Conservation (phyloP, 2,113 vertebrate genomes). For the Argyrosomus japonicus region DNA sequence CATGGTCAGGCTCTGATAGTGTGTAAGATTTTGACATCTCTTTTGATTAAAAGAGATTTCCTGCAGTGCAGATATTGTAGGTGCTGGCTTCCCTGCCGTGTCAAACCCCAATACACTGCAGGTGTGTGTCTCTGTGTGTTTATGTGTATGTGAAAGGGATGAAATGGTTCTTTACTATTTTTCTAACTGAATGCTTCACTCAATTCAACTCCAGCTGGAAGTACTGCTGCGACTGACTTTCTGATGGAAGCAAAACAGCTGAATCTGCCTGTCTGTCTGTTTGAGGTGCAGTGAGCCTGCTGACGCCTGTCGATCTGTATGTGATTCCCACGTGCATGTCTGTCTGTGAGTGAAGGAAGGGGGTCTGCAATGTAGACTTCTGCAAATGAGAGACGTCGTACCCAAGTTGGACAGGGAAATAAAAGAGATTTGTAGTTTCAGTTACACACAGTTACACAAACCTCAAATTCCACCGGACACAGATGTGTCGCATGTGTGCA, state of each 20-base stretch:
- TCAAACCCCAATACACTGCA: slow-evolving; percentile 4
- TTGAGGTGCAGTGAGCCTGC: not conserved
- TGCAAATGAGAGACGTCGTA: no score
- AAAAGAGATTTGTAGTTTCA: no score
- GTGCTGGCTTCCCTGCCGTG: slow-evolving; percentile 29
- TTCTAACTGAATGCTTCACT: slow-evolving; percentile 37
- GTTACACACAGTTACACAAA: no score
- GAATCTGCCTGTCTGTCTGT: slow-evolving; percentile 18
- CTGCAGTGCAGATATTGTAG: slow-evolving; percentile 35
- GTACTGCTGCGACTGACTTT: slow-evolving; percentile 12
- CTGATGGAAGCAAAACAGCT: slow-evolving; percentile 50
- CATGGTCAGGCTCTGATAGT: not conserved
- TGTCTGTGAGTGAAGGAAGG: no score
- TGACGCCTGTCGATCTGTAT: no score
- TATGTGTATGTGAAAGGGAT: not conserved
- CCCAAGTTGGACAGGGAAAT: no score
- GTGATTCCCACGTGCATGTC: no score
- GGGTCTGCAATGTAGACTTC: no score
- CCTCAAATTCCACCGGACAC: no score
- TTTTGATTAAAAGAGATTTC: slow-evolving; percentile 61
- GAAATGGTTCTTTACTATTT: slow-evolving; percentile 32
- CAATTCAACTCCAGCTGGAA: slow-evolving; percentile 47
- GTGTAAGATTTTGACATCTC: slow-evolving; percentile 18
- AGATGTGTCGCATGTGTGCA: no score
- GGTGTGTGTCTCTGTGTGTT: not conserved